Conservation (phyloP, 2,113 vertebrate species). For the Phrynosoma blainvillii region DNA sequence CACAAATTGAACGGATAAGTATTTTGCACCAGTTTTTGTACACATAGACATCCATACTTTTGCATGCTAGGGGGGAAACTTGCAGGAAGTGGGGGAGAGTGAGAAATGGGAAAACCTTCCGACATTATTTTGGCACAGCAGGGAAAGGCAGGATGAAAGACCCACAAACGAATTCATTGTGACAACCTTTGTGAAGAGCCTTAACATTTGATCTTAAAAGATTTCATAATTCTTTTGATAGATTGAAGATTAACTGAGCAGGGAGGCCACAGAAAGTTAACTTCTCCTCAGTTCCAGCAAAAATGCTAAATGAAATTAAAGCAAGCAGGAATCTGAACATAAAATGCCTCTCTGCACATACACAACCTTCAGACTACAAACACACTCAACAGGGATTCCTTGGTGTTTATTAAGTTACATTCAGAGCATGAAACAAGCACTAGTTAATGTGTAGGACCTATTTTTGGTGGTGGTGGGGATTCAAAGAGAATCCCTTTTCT, state of each 20-base stretch:
- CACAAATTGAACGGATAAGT: neutral
- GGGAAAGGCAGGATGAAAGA: conserved; percentile 69
- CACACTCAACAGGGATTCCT: neutral
- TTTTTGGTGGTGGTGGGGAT: neutral
- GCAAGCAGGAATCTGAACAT: conserved; percentile 40
- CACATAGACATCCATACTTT: conserved; percentile 35
- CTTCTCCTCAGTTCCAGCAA: conserved; percentile 65
- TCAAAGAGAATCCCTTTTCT: conserved; percentile 40
- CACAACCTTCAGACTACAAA: neutral
- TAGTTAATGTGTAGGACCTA: conserved; percentile 31
- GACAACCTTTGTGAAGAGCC: conserved; percentile 74
- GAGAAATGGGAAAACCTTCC: conserved; percentile 47
- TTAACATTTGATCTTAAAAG: conserved; percentile 73
- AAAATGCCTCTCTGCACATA: neutral
- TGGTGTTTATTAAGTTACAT: conserved; percentile 32
- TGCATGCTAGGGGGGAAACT: neutral
- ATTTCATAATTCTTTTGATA: conserved; percentile 76
- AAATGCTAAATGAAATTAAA: conserved; percentile 67
- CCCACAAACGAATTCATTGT: conserved; percentile 67
- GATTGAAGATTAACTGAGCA: conserved; percentile 67
- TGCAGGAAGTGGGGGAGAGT: conserved; percentile 13
- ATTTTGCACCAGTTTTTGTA: conserved; percentile 46
- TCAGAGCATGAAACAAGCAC: conserved; percentile 23
- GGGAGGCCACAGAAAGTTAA: conserved; percentile 58
- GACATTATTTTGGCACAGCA: conserved; percentile 65